Evolutionary conservation across 2,113 vertebrate genomes (phyloP), one percentile per base, ranked within the genome.

Genomic region (Bubo bubo): DNA sequence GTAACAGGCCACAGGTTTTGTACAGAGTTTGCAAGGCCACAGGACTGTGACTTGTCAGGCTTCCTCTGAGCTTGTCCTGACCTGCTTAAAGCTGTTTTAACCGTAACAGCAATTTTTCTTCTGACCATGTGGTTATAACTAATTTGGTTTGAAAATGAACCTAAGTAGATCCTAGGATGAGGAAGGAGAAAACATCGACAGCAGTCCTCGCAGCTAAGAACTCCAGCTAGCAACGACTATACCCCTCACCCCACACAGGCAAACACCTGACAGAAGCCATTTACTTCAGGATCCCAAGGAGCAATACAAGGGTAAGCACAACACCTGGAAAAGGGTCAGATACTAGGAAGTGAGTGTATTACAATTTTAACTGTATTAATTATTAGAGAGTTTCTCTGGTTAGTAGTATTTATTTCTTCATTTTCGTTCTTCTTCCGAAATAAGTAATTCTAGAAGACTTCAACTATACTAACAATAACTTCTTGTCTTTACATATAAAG

Each of bases 221-320:
- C 43, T 35, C 10, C 76, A 47, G 30, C 9, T 8, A 59, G 43
- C 2, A 11, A 71, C 12, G 7, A 30, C 63, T 21, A 41, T 6
- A 60, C 8, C 14, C 21, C 1, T 10, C 22, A 43, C 6, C 30
- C 14, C 47, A 34, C 35, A 24, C 24, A 30, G 0, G 2, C 8
- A 53, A 64, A 45, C 59, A 74, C 47, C 22, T 76, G 22, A 20
- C 14, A 49, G 30, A 66, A 72, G 23, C 30, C 37, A n/a, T 32
- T 68, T 17, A 9, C 14, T 72, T 39, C 21, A 71, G 24, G 9
- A 47, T 41, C 26, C 39, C n/a, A 79, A 79, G 37, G n/a, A 73
- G 18, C n/a, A 60, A 24, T 16, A 30, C 21, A 59, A 59, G 26
- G 27, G 7, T 21, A 10, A 66, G 27, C 26, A 50, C 16, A 79